These are phyloP conservation scores for Nyctalus aviator DNA, from an alignment of 2,797 vertebrate genomes.

Conservation along the genomic window DNA sequence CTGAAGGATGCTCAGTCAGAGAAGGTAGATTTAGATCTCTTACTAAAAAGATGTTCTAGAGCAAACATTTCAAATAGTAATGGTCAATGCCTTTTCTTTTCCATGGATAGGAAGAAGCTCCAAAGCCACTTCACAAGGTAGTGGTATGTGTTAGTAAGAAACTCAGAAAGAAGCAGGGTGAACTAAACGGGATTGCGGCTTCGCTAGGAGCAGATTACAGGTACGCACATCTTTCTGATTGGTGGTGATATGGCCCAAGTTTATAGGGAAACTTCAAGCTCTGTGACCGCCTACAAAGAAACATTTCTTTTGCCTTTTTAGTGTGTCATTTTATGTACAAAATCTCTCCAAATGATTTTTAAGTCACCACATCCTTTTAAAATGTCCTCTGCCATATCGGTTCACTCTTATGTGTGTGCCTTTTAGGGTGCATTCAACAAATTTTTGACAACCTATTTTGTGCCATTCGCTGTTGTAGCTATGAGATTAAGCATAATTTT, in stretches of 20 bases:
- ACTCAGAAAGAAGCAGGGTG: slow-evolving; percentile 94
- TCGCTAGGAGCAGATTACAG: slow-evolving; percentile 98
- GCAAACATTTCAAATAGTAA: slow-evolving; percentile 12
- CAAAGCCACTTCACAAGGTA: slow-evolving; percentile 89
- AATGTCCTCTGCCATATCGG: not conserved
- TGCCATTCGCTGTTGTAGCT: not conserved
- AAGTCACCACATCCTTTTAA: slow-evolving; percentile 26
- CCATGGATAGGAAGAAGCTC: slow-evolving; percentile 85
- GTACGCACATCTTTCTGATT: slow-evolving; percentile 84
- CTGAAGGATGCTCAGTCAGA: slow-evolving; percentile 84
- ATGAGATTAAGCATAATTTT: slow-evolving; percentile 22
- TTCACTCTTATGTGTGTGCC: not conserved
- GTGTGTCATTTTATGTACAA: not conserved
- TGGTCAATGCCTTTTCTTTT: slow-evolving; percentile 48
- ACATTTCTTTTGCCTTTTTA: slow-evolving; percentile 19
- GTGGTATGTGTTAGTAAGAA: slow-evolving; percentile 97
- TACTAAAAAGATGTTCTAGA: not conserved
- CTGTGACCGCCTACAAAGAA: not conserved
- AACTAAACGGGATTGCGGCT: slow-evolving; percentile 94
- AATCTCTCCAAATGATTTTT: not conserved
- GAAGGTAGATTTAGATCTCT: slow-evolving; percentile 85
- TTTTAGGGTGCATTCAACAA: not conserved
- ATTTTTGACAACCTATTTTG: slow-evolving; percentile 28
- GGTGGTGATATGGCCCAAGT: not conserved
- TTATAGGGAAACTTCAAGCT: not conserved